Evolutionary conservation across 2,888 invertebrate genomes (phyloP).

Genomic region (Andrena bucephala): DNA sequence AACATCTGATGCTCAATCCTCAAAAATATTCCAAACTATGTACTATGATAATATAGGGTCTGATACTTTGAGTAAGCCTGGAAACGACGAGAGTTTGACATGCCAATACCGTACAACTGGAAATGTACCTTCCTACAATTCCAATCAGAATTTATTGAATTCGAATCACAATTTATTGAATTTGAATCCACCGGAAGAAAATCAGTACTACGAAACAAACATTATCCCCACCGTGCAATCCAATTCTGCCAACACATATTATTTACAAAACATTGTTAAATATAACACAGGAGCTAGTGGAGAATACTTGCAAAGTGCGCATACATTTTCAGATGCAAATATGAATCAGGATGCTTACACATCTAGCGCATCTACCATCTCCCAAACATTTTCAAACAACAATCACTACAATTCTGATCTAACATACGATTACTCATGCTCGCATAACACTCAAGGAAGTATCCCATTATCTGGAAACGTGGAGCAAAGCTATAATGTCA

Average conservation of each 20-base stretch:
- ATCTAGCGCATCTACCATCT: conserved; percentile 28
- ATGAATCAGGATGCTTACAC: conserved; percentile 49
- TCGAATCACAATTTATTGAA: conserved; percentile 55
- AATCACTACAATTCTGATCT: conserved; percentile 45
- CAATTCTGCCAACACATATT: conserved; percentile 61
- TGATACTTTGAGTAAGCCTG: conserved; percentile 28
- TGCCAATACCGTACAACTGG: conserved; percentile 60
- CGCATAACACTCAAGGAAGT: conserved; percentile 45
- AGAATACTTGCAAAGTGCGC: conserved; percentile 57
- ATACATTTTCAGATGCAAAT: conserved; percentile 40
- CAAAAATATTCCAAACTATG: conserved; percentile 65
- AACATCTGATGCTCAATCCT: conserved; percentile 52
- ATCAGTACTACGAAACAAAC: conserved; percentile 60
- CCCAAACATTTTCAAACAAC: conserved; percentile 57
- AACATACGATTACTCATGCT: conserved; percentile 56
- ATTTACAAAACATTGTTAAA: conserved; percentile 68
- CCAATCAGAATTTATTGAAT: conserved; percentile 54
- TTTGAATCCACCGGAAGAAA: conserved; percentile 49
- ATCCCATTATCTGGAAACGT: conserved; percentile 37
- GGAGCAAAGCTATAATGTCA: conserved; percentile 33
- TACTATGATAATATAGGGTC: conserved; percentile 65
- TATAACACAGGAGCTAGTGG: conserved; percentile 48
- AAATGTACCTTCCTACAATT: conserved; percentile 39
- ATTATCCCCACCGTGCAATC: conserved; percentile 47
- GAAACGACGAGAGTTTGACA: conserved; percentile 43